These are phyloP conservation scores for Adrianichthys oophorus DNA, from an alignment of 2,797 vertebrate species.

Conservation along the genomic window DNA sequence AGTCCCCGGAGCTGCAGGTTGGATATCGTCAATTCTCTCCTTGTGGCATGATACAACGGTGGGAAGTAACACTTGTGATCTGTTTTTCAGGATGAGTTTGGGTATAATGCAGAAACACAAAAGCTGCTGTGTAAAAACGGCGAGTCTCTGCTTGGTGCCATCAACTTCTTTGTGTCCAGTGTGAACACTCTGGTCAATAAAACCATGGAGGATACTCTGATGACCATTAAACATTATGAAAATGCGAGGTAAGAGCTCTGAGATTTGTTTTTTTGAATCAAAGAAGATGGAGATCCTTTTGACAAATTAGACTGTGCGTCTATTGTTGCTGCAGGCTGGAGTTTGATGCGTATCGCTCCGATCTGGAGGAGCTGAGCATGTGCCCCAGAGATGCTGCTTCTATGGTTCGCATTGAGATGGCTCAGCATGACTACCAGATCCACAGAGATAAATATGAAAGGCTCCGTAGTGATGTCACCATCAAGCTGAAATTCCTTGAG, in stretches of 20 bases:
- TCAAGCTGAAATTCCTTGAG: conserved; percentile 97
- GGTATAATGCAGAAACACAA: conserved; percentile 96
- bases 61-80: background rate
- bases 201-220: conserved; percentile 96
- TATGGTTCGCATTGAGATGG: conserved; percentile 86
- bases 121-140: conserved; percentile 96
- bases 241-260: conserved; percentile 84
- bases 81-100: conserved; percentile 90
- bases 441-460: conserved; percentile 94
- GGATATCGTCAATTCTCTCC: background rate
- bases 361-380: conserved; percentile 93
- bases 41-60: background rate
- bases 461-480: conserved; percentile 92
- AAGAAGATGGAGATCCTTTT: background rate
- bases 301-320: no score
- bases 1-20: conserved; percentile 96
- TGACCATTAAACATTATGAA: conserved; percentile 95
- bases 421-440: conserved; percentile 91
- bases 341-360: conserved; percentile 93
- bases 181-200: conserved; percentile 96
- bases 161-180: conserved; percentile 96
- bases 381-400: conserved; percentile 86
- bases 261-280: background rate
- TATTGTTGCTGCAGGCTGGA: conserved; percentile 80
- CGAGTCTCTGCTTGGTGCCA: conserved; percentile 90